These are phyloP conservation scores for Camponotus vicinus DNA, from an alignment of 1,140 invertebrate species.

Conservation along the genomic window DNA sequence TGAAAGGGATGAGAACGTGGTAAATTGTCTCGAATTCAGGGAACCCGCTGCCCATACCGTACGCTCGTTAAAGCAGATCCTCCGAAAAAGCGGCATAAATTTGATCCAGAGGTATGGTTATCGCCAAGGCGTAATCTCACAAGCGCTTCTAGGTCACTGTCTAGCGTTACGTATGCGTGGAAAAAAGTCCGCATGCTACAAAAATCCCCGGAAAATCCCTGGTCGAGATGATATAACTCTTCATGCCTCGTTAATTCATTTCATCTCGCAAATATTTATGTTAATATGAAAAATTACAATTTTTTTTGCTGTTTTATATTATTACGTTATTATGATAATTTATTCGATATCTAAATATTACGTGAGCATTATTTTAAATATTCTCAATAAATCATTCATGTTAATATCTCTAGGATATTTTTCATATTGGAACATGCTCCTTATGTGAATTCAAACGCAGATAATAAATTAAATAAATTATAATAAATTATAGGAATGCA, in stretches of 20 bases:
- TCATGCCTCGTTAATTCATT: conserved; percentile 42
- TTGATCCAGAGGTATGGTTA: conserved; percentile 57
- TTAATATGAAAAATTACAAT: neutral
- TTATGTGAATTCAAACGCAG: neutral
- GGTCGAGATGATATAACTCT: conserved; percentile 18
- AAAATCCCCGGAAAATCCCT: conserved; percentile 21
- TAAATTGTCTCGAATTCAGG: conserved; percentile 67
- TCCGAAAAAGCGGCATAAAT: conserved; percentile 70
- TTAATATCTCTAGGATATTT: neutral
- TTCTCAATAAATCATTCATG: too few relatives aligned
- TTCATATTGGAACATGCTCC: neutral
- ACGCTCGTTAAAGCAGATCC: conserved; percentile 66
- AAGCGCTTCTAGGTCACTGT: conserved; percentile 66
- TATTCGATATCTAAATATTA: neutral
- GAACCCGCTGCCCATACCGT: conserved; percentile 18
- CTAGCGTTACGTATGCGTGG: conserved; percentile 30
- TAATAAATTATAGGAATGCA: neutral
- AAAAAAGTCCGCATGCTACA: conserved; percentile 34
- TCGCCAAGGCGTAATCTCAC: conserved; percentile 63
- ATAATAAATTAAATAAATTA: conserved; percentile 13
- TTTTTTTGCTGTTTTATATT: neutral
- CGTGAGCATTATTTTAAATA: too few relatives aligned
- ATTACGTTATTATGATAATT: neutral
- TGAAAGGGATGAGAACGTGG: conserved; percentile 49
- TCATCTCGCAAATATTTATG: conserved; percentile 23